Base-by-base conservation (phyloP, 2,888 invertebrate species). In the Yponomeuta evonymella region DNA sequence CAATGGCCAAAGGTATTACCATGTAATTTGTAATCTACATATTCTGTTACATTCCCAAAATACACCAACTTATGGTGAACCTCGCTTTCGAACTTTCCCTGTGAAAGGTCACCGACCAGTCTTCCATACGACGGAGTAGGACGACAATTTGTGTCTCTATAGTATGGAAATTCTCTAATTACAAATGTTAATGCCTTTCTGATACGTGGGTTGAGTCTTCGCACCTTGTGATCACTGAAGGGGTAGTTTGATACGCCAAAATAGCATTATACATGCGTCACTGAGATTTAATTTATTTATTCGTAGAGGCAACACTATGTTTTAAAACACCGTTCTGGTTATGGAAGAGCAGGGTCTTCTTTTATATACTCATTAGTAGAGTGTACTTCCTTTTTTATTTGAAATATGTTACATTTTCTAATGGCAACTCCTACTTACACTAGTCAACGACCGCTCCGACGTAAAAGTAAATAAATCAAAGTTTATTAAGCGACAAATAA, bases 1-100 rank as follows among this genome's bases (percentile, higher is more conserved):
- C 51, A 1, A 15, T 12, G 51, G 51, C 51, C 51, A 15, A 58
- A 15, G 51, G 15, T 58, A 58, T 58, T 15, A 58, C 3, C 51
- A 58, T 15, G 51, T 58, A 58, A 58, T 58, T 58, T 58, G 51
- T 58, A 58, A 58, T 58, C 15, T 58, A 58, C 51, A 58, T 58
- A 58, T 58, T 15, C 51, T 58, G 12, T 58, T 58, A 58, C 15
- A 58, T 9, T 4, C 51, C 15, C 5, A 2, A 12, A 15, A 12
- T 58, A 12, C 51, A 58, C 51, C 51, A 15, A 15, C 5, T 58
- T 58, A 2, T 58, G 51, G 51, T 58, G 51, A 58, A 12, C 51
- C 51, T 8, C 51, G 15, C 12, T 58, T 58, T 58, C 3, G 15
- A 6, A 58, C 51, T 6, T 15, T 3, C 3, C 12, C 51, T 58